Base-by-base conservation (phyloP, 2,888 invertebrate species). In the Pocota personata region DNA sequence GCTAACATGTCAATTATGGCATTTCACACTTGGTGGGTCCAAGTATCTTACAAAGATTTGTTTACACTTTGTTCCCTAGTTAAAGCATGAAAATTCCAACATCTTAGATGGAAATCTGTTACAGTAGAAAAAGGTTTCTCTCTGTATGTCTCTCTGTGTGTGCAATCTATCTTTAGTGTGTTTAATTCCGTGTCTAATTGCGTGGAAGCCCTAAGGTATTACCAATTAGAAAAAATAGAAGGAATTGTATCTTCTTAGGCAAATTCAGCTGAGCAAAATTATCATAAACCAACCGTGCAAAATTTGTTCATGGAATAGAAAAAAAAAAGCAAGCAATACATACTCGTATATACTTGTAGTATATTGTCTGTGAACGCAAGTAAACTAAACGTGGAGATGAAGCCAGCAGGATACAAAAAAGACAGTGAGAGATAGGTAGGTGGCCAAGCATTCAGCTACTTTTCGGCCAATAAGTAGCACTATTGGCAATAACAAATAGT, bases 161-260 rank as follows among this genome's bases (percentile, higher is more conserved):
- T 16, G 80, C 77, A 82, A 82, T 82, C 82, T 71, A 77, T 77
- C 62, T 82, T 72, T 37, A 27, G 62, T 46, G 55, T 52, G 69
- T 50, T 69, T 84, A 75, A 86, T 86, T 86, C 84, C 86, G 72
- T 86, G 72, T 77, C 86, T 72, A 86, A 86, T 86, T 72, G 82
- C 66, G 80, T 60, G 64, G 76, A 77, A 77, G 71, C 87, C 87
- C 82, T 71, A 88, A 90, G 90, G 91, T 91, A 90, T 91, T 90
- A 90, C 90, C 91, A 91, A 91, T 91, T 91, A 90, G 90, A 90
- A 89, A 89, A 89, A 89, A 67, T 30, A 52, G 30, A 60, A 43
- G 27, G 16, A 40, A 73, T 21, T 32, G 57, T 58, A 58, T 60
- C 67, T 67, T 62, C 43, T 52, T 32, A 66, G 66, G 55, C 27